Conservation (phyloP, 2,113 vertebrate genomes). For the Tympanuchus pallidicinctus region DNA sequence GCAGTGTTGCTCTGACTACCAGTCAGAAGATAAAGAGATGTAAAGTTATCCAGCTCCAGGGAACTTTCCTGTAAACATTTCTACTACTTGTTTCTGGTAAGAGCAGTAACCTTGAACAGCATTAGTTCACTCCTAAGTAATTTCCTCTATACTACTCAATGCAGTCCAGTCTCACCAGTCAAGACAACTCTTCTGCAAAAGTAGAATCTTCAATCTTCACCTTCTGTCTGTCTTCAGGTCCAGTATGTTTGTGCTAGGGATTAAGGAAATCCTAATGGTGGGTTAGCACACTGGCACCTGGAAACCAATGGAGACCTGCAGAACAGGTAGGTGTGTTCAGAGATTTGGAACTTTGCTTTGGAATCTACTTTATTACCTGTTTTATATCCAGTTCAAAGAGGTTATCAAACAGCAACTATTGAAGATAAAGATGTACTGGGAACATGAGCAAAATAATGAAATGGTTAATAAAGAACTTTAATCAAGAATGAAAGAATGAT, state of each 20-base stretch:
- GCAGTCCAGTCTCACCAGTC: background rate
- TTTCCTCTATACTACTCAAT: background rate
- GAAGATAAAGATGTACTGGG: accelerated
- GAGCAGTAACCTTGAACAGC: background rate
- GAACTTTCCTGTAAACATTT: background rate
- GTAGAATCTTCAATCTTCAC: background rate
- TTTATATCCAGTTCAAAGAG: background rate
- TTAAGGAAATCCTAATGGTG: background rate
- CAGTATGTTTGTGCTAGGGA: background rate
- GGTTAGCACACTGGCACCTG: background rate
- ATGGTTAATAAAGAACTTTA: background rate
- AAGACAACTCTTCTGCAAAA: background rate
- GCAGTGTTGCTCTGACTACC: background rate
- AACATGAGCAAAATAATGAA: background rate
- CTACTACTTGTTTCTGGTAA: background rate
- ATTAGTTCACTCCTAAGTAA: background rate
- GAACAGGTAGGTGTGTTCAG: background rate
- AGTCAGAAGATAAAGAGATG: background rate
- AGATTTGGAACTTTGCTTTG: background rate
- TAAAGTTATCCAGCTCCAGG: no score
- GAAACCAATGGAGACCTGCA: background rate
- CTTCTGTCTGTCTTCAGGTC: background rate
- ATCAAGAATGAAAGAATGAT: background rate
- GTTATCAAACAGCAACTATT: background rate
- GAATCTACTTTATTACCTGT: background rate